Conservation (phyloP, 1,140 invertebrate species). For the Cydia strobilella region DNA sequence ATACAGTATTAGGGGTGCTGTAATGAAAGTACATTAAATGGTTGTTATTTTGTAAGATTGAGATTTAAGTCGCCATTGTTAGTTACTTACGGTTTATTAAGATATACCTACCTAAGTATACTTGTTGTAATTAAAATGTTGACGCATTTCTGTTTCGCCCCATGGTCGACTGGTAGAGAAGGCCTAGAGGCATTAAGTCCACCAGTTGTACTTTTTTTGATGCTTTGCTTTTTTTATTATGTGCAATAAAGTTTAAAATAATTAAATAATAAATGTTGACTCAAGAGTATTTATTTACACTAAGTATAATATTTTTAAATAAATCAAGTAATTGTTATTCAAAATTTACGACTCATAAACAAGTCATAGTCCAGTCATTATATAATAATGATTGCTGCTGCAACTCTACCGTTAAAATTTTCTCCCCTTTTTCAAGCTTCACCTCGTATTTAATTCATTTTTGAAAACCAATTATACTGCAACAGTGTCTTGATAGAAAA, state of each 20-base stretch:
- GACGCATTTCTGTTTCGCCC: no score
- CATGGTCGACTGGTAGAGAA: no score
- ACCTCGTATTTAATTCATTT: background rate
- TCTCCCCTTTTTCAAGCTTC: background rate
- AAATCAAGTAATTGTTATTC: background rate
- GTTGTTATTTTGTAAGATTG: conserved; percentile 11
- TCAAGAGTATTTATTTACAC: no score
- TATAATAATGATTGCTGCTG: background rate
- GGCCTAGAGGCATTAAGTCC: no score
- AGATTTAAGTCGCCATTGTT: background rate
- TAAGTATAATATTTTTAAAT: background rate
- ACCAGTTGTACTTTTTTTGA: no score
- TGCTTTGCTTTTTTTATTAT: no score
- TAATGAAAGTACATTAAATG: conserved; percentile 10
- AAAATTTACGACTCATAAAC: background rate
- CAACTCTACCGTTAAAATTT: background rate
- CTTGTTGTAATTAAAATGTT: background rate
- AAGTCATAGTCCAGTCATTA: background rate
- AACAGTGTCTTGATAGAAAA: background rate
- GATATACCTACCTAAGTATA: background rate
- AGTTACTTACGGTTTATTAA: background rate
- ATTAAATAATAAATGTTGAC: background rate
- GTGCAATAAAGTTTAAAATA: no score
- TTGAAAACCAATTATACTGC: background rate
- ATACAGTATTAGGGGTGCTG: conserved; percentile 12